phyloP scores from a whole-genome alignment of 2,797 vertebrate genomes.

The Helostoma temminkii region DNA sequence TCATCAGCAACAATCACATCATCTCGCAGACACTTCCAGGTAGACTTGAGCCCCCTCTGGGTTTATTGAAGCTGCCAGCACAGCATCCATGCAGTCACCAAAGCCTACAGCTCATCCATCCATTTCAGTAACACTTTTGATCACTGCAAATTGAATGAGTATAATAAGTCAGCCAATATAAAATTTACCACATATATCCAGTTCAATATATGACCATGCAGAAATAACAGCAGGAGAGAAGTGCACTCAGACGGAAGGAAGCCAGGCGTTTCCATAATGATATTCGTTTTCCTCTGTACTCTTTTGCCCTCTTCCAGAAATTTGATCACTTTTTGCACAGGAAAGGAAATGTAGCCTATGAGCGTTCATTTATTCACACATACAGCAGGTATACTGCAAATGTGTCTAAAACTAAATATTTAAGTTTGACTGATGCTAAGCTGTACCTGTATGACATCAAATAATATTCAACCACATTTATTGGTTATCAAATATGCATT shows the following conservation, averaged over 20 bases:
- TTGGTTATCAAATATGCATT: no score
- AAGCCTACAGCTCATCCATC: slow-evolving; percentile 59
- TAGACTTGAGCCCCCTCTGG: slow-evolving; percentile 58
- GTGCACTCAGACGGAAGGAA: slow-evolving; percentile 74
- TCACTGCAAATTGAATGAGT: slow-evolving; percentile 82
- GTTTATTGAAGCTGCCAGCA: slow-evolving; percentile 62
- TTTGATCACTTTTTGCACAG: slow-evolving; percentile 72
- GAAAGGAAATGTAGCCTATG: slow-evolving; percentile 52
- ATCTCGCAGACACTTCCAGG: slow-evolving; percentile 73
- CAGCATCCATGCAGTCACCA: slow-evolving; percentile 63
- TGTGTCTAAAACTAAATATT: slow-evolving; percentile 13
- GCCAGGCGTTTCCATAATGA: slow-evolving; percentile 72
- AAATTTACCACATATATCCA: slow-evolving; percentile 77
- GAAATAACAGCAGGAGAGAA: slow-evolving; percentile 68
- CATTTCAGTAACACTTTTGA: slow-evolving; percentile 80
- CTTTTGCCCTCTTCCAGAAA: slow-evolving; percentile 66
- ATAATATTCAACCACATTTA: no score
- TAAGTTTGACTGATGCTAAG: slow-evolving; percentile 27
- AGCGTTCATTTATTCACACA: slow-evolving; percentile 33
- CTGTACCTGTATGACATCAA: background rate
- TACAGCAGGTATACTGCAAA: slow-evolving; percentile 36
- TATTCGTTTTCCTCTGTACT: slow-evolving; percentile 50
- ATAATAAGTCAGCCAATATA: slow-evolving; percentile 82
- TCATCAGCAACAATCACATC: slow-evolving; percentile 79
- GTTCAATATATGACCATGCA: slow-evolving; percentile 71